Evolutionary conservation across 2,888 invertebrate genomes (phyloP), one percentile per base, ranked within the genome.

Genomic region (Pheosia tremula): DNA sequence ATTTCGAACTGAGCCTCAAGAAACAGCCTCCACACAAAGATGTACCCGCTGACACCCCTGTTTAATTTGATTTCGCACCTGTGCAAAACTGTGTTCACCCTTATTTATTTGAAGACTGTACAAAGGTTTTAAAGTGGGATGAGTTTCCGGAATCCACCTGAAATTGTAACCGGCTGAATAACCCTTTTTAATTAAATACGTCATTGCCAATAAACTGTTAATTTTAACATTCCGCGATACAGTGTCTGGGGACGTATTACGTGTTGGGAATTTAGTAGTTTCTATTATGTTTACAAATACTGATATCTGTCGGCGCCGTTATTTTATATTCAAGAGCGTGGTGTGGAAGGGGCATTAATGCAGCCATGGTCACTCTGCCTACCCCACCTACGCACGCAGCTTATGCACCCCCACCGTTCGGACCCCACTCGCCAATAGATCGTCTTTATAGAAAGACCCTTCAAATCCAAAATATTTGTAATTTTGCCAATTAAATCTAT

Each of bases 141-240:
- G 49, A 64, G 75, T 77, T 67, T 69, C 59, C 53, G 58, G 64
- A 69, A 64, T 63, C 52, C 72, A 74, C 77, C 71, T 71, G 74
- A 58, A 69, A 63, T 57, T 66, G 69, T 69, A 64, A 66, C 64
- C 66, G 68, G 71, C 64, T 65, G 67, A 72, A 73, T 61, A 65
- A 71, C 68, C 67, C 67, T 76, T 70, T 81, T 85, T 86, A 87
- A 86, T 86, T 85, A 87, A 86, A 85, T 78, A 79, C 74, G 71
- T 69, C 71, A 67, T 68, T 38, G 72, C 66, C 82, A 77, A 83
- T 82, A 83, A 75, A 84, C 80, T 83, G 85, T 83, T 84, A 80
- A 86, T 85, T 83, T 85, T 79, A 80, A 77, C 83, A 86, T 86
- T 86, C 85, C 82, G 57, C 70, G 72, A 74, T 79, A 79, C 74